Evolutionary conservation across 2,113 vertebrate genomes (phyloP), one percentile per base, ranked within the genome.

Genomic region (Hyperoodon ampullatus): DNA sequence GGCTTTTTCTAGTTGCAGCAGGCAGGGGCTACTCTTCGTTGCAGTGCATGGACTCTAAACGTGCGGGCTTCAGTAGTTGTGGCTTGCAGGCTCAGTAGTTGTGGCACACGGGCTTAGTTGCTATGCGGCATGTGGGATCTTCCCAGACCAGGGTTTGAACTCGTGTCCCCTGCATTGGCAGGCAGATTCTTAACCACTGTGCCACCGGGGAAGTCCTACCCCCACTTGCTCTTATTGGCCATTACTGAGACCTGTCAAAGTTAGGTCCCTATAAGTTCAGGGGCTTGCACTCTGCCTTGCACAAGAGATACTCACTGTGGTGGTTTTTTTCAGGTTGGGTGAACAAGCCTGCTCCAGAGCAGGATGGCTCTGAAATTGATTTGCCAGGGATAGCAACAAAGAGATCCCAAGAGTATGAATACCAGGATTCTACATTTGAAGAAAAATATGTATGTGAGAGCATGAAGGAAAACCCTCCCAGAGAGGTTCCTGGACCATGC

Each of bases 271-370:
- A 5, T 6, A 74, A 42, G 33, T 63, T 47, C 9, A 81, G n/a
- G 35, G 61, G 19, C 55, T 18, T 93, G 35, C 11, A 16, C 14
- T 88, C 8, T 61, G 30, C 26, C 30, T 9, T 75, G 16, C 5
- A 14, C 13, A 47, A 42, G 72, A 81, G n/a, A 77, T 19, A 93
- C 13, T 96, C 47, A 86, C 60, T 85, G 6, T 84, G 42, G 11
- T 93, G 30, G 26, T 95, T 93, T 97, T 42, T 97, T 97, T 94
- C 90, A 97, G 97, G 24, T 89, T 92, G 87, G 94, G 26, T 47
- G 72, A 97, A 77, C 33, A 93, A 86, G 18, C 28, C 66, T 95
- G 35, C 15, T 61, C 9, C 35, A 58, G 72, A 93, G 33, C 60
- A 93, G 50, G 72, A 88, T 70, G 24, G 68, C 80, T 93, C n/a